Conservation (phyloP, 2,113 vertebrate species). For the Saccopteryx bilineata region DNA sequence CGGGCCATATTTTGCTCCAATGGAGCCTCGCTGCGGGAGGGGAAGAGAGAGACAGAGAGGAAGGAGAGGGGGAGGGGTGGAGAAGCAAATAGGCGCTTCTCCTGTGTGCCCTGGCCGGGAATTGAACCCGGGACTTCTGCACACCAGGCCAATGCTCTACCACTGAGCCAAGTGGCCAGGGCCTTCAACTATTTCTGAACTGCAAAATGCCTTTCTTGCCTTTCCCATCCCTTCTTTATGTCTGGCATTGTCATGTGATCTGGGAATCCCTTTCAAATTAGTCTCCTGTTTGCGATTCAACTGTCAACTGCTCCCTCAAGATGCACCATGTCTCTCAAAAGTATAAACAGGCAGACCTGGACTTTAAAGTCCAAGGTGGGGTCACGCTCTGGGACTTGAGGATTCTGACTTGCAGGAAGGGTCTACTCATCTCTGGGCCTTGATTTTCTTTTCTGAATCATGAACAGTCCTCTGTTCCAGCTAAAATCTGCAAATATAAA, state of each 20-base stretch:
- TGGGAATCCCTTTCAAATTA: neutral
- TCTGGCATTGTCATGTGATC: neutral
- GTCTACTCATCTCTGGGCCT: neutral
- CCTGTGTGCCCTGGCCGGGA: too few species aligned
- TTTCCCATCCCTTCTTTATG: neutral
- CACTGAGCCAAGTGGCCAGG: too few species aligned
- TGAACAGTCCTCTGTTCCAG: neutral
- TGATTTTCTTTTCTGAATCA: constrained; percentile 1
- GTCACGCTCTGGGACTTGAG: neutral
- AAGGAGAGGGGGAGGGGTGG: too few species aligned
- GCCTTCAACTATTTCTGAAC: constrained; percentile 41
- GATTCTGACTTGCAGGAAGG: neutral
- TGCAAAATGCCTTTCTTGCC: neutral
- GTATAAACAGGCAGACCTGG: rapidly evolving
- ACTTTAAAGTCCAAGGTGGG: neutral
- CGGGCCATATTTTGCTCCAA: too few species aligned
- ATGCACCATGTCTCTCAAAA: neutral
- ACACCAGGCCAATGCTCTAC: too few species aligned
- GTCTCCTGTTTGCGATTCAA: neutral
- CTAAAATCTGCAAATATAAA: constrained; percentile 18
- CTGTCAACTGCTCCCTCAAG: neutral
- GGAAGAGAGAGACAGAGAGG: too few species aligned
- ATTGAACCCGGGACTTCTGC: too few species aligned
- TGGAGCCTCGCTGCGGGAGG: too few species aligned
- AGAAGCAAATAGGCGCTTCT: too few species aligned